phyloP scores from a whole-genome alignment of 2,797 vertebrate species.

The Antrozous pallidus region DNA sequence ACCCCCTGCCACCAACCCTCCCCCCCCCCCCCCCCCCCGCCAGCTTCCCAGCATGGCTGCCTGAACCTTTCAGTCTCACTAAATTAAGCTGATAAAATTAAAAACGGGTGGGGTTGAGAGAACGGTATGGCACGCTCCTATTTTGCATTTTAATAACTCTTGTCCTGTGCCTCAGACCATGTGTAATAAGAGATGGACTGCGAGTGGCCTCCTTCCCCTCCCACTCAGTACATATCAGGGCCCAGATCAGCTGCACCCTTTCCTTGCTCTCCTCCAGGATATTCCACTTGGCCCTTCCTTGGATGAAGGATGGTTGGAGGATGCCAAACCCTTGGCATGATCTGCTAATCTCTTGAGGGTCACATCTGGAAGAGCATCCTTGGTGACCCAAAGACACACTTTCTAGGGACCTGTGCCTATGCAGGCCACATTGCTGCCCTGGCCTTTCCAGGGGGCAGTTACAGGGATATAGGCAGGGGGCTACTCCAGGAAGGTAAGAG shows the following conservation, averaged over 20 bases:
- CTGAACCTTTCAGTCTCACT: conserved; percentile 7
- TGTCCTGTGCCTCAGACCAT: not conserved
- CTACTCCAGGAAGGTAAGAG: not conserved
- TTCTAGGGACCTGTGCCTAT: not conserved
- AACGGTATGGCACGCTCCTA: not conserved
- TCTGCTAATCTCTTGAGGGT: not conserved
- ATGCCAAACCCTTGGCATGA: not conserved
- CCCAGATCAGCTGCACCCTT: not conserved
- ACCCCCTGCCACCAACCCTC: too few species aligned
- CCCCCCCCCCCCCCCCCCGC: too few species aligned
- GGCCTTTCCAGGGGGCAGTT: not conserved
- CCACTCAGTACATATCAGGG: not conserved
- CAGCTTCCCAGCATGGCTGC: not conserved
- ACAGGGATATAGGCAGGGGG: not conserved
- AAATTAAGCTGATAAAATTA: conserved; percentile 57
- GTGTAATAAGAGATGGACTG: conserved; percentile 48
- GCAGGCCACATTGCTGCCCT: not conserved
- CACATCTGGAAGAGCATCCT: not conserved
- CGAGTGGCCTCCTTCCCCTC: not conserved
- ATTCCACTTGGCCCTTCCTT: not conserved
- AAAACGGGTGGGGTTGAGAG: not conserved
- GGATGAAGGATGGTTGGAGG: not conserved
- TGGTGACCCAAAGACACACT: not conserved
- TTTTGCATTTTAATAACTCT: conserved; percentile 61
- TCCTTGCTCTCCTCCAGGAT: not conserved